These are phyloP conservation scores for Panulirus ornatus DNA, from an alignment of 1,140 invertebrate species.

Conservation along the genomic window DNA sequence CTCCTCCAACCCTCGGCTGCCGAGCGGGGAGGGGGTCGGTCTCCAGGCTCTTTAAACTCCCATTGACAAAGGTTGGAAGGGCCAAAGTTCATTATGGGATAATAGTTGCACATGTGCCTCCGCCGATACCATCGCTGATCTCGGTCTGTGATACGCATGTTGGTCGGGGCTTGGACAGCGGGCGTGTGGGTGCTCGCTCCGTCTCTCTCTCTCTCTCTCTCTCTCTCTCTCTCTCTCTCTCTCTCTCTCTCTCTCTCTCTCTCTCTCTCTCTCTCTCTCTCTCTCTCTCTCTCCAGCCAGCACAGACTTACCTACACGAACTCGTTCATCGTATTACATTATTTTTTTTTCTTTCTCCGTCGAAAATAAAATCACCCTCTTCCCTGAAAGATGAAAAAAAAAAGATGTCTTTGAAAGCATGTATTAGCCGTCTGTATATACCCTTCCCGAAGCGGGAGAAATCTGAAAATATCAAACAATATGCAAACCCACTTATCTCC, in stretches of 20 bases:
- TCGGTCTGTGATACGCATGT: neutral
- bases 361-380: no score
- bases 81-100: slow-evolving; percentile 66
- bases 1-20: slow-evolving; percentile 3
- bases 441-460: neutral
- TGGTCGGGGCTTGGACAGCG: no score
- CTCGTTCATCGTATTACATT: neutral
- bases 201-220: slow-evolving; percentile 26
- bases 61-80: slow-evolving; percentile 63
- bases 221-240: slow-evolving; percentile 36
- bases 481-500: slow-evolving; percentile 36
- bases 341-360: no score
- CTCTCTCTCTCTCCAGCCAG: no score
- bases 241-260: slow-evolving; percentile 36
- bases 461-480: slow-evolving; percentile 29
- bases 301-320: neutral
- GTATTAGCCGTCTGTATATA: neutral
- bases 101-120: slow-evolving; percentile 66
- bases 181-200: no score
- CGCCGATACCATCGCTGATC: slow-evolving; percentile 59
- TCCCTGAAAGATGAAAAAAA: no score
- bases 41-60: slow-evolving; percentile 62
- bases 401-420: neutral
- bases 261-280: slow-evolving; percentile 36
- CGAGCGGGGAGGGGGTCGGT: neutral